Conservation (phyloP, 2,113 vertebrate genomes). For the Pelusios castaneus region DNA sequence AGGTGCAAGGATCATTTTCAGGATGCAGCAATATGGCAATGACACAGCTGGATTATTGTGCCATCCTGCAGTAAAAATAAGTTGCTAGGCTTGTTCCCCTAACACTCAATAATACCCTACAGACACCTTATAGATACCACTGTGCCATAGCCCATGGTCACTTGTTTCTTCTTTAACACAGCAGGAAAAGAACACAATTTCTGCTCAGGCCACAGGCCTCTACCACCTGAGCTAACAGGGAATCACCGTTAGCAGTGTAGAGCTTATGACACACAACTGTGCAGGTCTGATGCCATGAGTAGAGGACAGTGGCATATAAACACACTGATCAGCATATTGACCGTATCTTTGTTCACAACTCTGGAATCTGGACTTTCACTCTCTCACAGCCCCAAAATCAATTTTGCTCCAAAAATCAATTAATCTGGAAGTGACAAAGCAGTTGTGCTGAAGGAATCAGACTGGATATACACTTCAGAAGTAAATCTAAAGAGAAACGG, state of each 20-base stretch:
- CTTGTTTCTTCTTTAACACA: background rate
- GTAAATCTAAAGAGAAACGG: background rate
- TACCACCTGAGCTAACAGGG: background rate
- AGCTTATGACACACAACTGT: background rate
- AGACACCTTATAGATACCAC: background rate
- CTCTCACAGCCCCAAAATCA: background rate
- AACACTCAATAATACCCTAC: background rate
- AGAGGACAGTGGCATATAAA: background rate
- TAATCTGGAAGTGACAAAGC: background rate
- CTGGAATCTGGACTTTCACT: accelerated
- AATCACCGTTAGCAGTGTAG: background rate
- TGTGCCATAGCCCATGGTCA: background rate
- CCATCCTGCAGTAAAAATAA: background rate
- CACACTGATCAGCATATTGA: background rate
- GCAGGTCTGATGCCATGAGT: background rate
- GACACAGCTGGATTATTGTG: background rate
- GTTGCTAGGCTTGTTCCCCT: background rate
- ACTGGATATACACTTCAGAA: background rate
- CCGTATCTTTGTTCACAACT: background rate
- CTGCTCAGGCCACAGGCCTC: background rate
- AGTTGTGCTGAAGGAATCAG: background rate
- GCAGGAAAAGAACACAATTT: background rate
- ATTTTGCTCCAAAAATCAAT: background rate
- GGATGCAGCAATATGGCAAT: background rate
- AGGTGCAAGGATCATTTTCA: background rate